Percentiles rank a stretch among this genome's conserved stretches.
phyloP scores from a whole-genome alignment of 2,797 vertebrate genomes.

The Notoglanidium macrostoma region DNA sequence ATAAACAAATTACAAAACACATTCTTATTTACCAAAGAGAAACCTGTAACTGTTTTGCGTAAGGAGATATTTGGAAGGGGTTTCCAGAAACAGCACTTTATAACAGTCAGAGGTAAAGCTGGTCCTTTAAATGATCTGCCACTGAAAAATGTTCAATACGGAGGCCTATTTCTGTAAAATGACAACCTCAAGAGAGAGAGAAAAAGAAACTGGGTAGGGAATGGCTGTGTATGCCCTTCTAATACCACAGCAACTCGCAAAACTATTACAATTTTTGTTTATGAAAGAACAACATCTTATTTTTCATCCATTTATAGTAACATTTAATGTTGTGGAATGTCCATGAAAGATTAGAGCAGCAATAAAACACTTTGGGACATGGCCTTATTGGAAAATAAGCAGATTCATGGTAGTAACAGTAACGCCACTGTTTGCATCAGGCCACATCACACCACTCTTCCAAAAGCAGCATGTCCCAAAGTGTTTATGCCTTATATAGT shows the following conservation, averaged over 20 bases:
- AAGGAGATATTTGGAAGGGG: no score
- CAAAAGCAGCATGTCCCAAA: background rate
- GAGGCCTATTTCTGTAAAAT: background rate
- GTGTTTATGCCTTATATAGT: background rate
- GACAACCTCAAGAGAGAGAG: background rate
- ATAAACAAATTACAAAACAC: no score
- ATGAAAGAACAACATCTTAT: background rate
- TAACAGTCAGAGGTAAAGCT: background rate
- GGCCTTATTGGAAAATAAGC: background rate
- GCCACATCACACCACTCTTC: background rate
- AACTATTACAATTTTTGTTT: background rate
- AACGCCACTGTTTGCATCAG: background rate
- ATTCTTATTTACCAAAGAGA: no score
- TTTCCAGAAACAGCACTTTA: no score
- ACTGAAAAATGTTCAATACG: background rate
- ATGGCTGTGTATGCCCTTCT: background rate
- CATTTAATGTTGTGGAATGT: background rate
- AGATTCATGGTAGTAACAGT: background rate
- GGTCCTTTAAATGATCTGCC: background rate
- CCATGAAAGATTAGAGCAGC: background rate
- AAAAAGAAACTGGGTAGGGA: background rate
- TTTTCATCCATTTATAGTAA: background rate
- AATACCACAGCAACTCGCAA: background rate
- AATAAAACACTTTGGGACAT: background rate
- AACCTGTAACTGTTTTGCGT: no score